These are phyloP conservation scores for Dolichomitus sp. DNA, from an alignment of 2,888 invertebrate species.

Conservation along the genomic window DNA sequence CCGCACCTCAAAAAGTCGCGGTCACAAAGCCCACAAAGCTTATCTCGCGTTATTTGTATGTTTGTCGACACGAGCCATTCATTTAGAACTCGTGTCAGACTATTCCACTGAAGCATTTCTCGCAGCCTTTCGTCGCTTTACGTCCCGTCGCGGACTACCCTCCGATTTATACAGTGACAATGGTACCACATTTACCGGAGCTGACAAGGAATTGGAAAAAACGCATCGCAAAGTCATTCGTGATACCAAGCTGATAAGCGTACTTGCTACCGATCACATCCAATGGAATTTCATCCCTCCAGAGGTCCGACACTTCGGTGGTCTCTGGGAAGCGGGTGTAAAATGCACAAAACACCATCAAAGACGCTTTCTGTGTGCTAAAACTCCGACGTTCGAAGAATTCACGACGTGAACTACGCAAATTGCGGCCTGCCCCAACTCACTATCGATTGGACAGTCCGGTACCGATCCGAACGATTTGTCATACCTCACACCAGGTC, in stretches of 20 bases:
- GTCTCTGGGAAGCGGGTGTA: conserved; percentile 69
- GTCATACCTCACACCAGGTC: conserved; percentile 1
- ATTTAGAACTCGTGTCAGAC: conserved; percentile 43
- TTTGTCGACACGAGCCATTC: conserved; percentile 31
- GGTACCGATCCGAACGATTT: conserved; percentile 50
- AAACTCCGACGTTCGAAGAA: conserved; percentile 71
- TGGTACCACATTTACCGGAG: conserved; percentile 52
- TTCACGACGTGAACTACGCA: conserved; percentile 57
- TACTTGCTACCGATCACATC: not conserved
- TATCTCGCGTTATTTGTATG: conserved; percentile 56
- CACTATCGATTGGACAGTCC: conserved; percentile 23
- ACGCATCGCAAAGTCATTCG: not conserved
- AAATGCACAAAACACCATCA: conserved; percentile 71
- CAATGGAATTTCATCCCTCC: conserved; percentile 44
- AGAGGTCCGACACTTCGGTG: conserved; percentile 33
- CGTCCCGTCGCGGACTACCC: conserved; percentile 46
- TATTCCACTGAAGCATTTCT: conserved; percentile 43
- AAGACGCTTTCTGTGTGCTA: conserved; percentile 56
- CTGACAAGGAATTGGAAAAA: not conserved
- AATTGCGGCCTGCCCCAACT: conserved; percentile 66
- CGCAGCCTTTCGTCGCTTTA: conserved; percentile 52
- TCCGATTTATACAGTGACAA: conserved; percentile 37
- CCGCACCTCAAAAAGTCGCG: conserved; percentile 46
- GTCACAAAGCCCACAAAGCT: conserved; percentile 26
- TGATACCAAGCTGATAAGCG: not conserved